Percentiles rank a stretch among this genome's conserved stretches.
These are phyloP conservation scores for Aelia acuminata DNA, from an alignment of 2,888 invertebrate genomes.

Conservation along the genomic window DNA sequence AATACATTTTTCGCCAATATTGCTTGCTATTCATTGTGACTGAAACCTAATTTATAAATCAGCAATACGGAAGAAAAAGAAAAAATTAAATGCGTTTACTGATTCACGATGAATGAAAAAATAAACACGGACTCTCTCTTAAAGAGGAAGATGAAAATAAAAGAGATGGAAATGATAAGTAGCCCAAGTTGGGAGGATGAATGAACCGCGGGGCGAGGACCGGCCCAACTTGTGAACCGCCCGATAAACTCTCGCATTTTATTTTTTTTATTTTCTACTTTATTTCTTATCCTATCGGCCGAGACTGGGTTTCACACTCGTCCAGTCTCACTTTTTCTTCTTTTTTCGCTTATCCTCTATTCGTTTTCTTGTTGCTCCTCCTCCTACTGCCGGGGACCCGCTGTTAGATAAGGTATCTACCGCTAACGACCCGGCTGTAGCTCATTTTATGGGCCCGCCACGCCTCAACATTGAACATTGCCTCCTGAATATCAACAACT, in stretches of 20 bases:
- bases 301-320: slow-evolving; percentile 44
- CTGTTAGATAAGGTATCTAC: not conserved
- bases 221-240: not conserved
- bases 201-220: not conserved
- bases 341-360: not conserved
- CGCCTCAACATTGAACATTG: slow-evolving; percentile 24
- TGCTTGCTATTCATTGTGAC: no score
- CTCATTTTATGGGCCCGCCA: slow-evolving; percentile 41
- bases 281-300: not conserved
- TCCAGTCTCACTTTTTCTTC: slow-evolving; percentile 16
- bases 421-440: slow-evolving; percentile 28
- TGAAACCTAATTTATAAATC: no score
- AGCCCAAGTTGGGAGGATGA: slow-evolving; percentile 10
- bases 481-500: slow-evolving; percentile 42
- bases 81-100: not conserved
- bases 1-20: no score
- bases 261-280: no score
- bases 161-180: not conserved
- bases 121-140: not conserved
- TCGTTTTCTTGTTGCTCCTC: not conserved
- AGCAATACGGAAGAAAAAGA: no score
- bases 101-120: slow-evolving; percentile 30
- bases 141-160: not conserved
- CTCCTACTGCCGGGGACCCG: not conserved
- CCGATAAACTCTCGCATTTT: not conserved